Evolutionary conservation across 1,140 invertebrate genomes (phyloP), one percentile per base, ranked within the genome.

Genomic region (Brachionus koreanus): DNA sequence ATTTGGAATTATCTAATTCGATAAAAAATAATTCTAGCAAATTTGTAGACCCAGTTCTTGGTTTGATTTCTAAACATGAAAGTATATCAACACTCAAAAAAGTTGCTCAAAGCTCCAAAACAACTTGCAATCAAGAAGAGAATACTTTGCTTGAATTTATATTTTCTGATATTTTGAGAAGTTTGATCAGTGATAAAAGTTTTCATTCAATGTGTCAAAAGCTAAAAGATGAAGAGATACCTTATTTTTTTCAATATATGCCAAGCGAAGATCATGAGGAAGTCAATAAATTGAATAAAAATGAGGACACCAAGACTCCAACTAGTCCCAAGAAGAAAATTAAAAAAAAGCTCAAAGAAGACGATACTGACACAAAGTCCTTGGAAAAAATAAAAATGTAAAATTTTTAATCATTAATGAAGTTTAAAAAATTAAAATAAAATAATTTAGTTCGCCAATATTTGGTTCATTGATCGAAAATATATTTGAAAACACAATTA

Each of bases 401-500:
- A 39, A 12, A 3, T 42, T 43, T 9, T 3, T 9, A 13, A 57
- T 76, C 5, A 39, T 49, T 83, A 49, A 5, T 82, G 1, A n/a
- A 46, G 19, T 69, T 37, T 13, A 42, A 72, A 16, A 65, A 42
- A 85, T 84, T 74, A 85, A 16, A 39, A 13, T 83, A 25, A n/a
- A 43, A 29, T 81, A 5, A n/a, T 23, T 19, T 35, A 83, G 88
- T 76, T 57, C 85, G 13, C 85, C 86, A 23, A 86, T 86, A 75
- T 87, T 88, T 84, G 85, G 86, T 35, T 86, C 85, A 67, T 39
- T 84, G 9, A 61, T 86, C 19, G 88, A 89, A 69, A 83, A 83
- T 13, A 77, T 88, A 3, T 82, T 89, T 37, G 88, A 88, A 74
- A 88, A 88, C 82, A 86, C 87, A 1, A 10, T 89, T 6, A 74